phyloP scores from a whole-genome alignment of 35 echinoderm and acorn worm genomes.

The Ptychodera flava region DNA sequence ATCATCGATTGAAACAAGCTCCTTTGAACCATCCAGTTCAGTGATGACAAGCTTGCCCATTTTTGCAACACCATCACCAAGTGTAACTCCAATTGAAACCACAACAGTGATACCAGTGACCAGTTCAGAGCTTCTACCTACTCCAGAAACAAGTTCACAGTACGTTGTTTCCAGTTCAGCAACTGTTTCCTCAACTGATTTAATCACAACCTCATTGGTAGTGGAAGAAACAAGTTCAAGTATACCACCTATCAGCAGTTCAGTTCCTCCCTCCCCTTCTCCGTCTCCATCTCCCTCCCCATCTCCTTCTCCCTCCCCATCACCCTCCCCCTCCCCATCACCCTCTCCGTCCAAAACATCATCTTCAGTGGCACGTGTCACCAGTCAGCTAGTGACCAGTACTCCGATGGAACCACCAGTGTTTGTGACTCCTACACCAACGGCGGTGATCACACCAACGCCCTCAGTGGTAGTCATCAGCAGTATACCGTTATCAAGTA shows the following conservation, averaged over 20 bases:
- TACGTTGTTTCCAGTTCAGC: neutral
- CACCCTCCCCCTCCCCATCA: neutral
- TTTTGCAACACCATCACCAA: neutral
- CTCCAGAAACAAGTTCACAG: neutral
- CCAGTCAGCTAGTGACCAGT: neutral
- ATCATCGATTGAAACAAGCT: neutral
- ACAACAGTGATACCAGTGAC: neutral
- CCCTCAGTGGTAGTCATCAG: neutral
- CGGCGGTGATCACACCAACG: neutral
- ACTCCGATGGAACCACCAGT: neutral
- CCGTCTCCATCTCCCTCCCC: conserved; percentile 3
- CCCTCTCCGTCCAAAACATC: neutral
- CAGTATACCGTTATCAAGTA: neutral
- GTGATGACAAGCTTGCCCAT: neutral
- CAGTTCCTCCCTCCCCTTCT: neutral
- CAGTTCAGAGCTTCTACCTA: neutral
- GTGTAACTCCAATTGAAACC: neutral
- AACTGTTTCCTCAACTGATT: neutral
- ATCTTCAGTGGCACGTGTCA: neutral
- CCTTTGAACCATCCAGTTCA: neutral
- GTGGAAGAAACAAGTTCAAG: neutral
- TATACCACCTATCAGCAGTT: neutral
- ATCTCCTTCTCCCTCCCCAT: neutral
- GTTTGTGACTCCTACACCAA: neutral
- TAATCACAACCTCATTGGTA: neutral